Conservation (phyloP, 2,113 vertebrate species). For the Sturnira hondurensis region DNA sequence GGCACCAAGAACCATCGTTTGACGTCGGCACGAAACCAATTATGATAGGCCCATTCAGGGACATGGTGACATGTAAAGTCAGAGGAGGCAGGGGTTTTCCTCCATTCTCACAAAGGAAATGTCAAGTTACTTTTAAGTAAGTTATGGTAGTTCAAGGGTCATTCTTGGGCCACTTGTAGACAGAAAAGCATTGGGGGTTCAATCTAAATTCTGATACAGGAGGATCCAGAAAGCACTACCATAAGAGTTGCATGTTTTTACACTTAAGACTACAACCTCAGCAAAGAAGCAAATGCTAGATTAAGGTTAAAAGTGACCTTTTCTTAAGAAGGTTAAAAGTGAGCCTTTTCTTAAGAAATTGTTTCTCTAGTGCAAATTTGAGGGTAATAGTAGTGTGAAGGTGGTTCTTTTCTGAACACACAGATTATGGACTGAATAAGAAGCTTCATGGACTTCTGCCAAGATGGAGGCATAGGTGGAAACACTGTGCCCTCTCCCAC, state of each 20-base stretch:
- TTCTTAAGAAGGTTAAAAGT: background rate
- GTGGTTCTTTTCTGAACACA: background rate
- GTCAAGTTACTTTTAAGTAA: conserved; percentile 11
- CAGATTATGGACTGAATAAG: conserved; percentile 20
- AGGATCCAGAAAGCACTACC: background rate
- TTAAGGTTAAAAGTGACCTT: background rate
- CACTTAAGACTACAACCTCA: background rate
- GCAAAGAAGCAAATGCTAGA: background rate
- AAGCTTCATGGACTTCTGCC: too few relatives aligned
- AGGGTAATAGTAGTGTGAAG: background rate
- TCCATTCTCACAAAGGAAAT: background rate
- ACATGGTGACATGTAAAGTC: background rate
- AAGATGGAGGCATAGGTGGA: too few relatives aligned
- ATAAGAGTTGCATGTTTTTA: background rate
- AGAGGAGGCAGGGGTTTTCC: background rate
- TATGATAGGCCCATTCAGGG: background rate
- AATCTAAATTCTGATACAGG: background rate
- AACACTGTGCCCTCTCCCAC: too few relatives aligned
- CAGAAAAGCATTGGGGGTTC: background rate
- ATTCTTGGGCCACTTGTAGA: background rate
- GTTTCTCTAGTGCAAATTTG: background rate
- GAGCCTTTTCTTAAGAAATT: background rate
- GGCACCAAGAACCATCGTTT: background rate
- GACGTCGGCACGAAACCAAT: background rate
- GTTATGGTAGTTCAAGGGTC: background rate